A percentile compares a stretch with the other conserved stretches of the same genome.
phyloP scores from a whole-genome alignment of 2,888 invertebrate species.

The Eristalis arbustorum region DNA sequence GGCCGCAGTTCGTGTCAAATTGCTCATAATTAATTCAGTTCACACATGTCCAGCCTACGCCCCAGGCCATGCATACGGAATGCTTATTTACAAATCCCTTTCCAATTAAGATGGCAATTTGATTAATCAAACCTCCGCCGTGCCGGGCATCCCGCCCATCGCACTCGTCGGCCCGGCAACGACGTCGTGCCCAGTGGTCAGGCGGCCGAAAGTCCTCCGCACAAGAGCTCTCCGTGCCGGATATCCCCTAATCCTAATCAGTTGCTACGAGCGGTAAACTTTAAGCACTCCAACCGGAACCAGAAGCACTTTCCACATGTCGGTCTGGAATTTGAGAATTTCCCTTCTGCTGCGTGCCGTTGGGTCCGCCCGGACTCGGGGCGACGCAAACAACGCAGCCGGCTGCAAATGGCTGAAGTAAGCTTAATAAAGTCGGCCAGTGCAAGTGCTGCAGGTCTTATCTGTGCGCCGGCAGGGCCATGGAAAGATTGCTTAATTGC shows the following conservation, averaged over 20 bases:
- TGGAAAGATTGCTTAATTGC: slow-evolving; percentile 45
- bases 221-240: slow-evolving; percentile 6
- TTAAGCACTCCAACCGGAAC: slow-evolving; percentile 43
- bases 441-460: slow-evolving; percentile 14
- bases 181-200: slow-evolving; percentile 7
- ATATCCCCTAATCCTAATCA: slow-evolving; percentile 31
- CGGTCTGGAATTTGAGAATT: slow-evolving; percentile 25
- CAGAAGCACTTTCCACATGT: neutral
- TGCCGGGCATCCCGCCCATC: too few relatives aligned
- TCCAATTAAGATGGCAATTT: slow-evolving; percentile 49
- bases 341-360: slow-evolving; percentile 7
- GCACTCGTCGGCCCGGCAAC: neutral
- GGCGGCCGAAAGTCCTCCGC: neutral
- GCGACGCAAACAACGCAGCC: slow-evolving; percentile 25
- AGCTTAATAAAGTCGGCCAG: slow-evolving; percentile 37
- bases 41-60: slow-evolving; percentile 5
- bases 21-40: slow-evolving; percentile 36
- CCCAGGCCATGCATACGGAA: slow-evolving; percentile 3
- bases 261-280: slow-evolving; percentile 57
- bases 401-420: slow-evolving; percentile 32
- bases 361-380: neutral
- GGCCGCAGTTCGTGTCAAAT: slow-evolving; percentile 12
- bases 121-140: slow-evolving; percentile 23
- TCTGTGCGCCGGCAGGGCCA: slow-evolving; percentile 5
- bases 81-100: slow-evolving; percentile 47